phyloP scores from a whole-genome alignment of 2,113 vertebrate species.

The Natator depressus region DNA sequence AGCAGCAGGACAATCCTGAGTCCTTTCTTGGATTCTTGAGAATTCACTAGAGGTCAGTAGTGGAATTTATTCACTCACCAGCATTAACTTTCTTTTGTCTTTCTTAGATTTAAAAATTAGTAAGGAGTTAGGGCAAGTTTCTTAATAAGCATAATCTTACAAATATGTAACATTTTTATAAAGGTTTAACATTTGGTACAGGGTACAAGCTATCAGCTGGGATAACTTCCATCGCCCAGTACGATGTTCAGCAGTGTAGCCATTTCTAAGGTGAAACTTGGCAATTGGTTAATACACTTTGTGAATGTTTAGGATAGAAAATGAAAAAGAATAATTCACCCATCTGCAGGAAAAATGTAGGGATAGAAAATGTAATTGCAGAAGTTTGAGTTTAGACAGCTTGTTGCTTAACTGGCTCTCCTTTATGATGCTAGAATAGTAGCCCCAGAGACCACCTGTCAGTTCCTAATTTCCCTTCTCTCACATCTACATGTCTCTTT shows the following conservation, averaged over 20 bases:
- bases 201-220: background rate
- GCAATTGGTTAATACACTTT: background rate
- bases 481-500: background rate
- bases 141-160: background rate
- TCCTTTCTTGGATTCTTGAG: background rate
- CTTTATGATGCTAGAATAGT: background rate
- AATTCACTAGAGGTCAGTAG: background rate
- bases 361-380: background rate
- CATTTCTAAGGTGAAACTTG: background rate
- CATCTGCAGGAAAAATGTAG: background rate
- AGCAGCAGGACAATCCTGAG: no score
- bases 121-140: background rate
- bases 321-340: background rate
- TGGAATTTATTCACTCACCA: background rate
- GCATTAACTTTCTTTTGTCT: background rate
- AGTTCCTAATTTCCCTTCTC: background rate
- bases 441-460: rapidly evolving
- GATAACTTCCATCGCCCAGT: background rate
- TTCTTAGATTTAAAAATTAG: background rate
- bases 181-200: background rate
- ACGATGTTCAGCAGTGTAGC: background rate
- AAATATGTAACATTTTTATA: background rate
- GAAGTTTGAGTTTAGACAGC: background rate
- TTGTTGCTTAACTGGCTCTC: background rate
- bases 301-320: background rate